These are phyloP conservation scores for Caenorhabditis becei DNA, from an alignment of 2,888 invertebrate species.

Conservation along the genomic window DNA sequence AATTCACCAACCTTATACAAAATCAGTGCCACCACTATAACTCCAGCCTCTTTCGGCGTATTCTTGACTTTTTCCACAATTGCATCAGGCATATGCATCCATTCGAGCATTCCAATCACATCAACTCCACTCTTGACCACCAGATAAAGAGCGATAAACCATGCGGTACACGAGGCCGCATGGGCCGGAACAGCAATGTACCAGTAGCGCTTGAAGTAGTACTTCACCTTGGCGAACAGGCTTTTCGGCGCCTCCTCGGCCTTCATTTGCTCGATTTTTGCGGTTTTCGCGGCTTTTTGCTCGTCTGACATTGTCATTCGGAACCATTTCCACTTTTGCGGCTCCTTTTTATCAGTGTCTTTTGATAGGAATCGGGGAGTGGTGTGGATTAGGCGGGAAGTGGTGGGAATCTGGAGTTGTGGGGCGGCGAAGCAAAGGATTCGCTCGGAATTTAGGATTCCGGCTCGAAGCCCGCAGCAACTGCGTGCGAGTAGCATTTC, in stretches of 20 bases:
- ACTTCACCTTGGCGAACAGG: slow-evolving; percentile 78
- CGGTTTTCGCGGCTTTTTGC: slow-evolving; percentile 71
- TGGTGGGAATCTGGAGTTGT: slow-evolving; percentile 1
- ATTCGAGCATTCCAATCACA: slow-evolving; percentile 88
- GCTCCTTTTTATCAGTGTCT: background rate
- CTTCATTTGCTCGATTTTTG: slow-evolving; percentile 70
- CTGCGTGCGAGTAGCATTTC: slow-evolving; percentile 35
- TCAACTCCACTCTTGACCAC: slow-evolving; percentile 89
- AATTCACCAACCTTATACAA: slow-evolving; percentile 89
- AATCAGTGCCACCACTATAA: slow-evolving; percentile 92
- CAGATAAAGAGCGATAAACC: slow-evolving; percentile 91
- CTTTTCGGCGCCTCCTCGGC: slow-evolving; percentile 74
- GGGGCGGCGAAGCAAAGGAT: background rate
- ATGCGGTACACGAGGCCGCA: slow-evolving; percentile 89
- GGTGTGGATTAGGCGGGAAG: background rate
- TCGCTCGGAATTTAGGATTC: background rate
- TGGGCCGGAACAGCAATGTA: slow-evolving; percentile 96
- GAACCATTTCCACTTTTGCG: slow-evolving; percentile 62
- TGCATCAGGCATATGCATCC: slow-evolving; percentile 88
- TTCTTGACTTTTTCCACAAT: slow-evolving; percentile 87
- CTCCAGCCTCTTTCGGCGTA: slow-evolving; percentile 86
- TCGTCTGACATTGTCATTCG: slow-evolving; percentile 76
- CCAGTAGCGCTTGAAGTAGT: slow-evolving; percentile 87
- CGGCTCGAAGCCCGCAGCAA: background rate
- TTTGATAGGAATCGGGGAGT: background rate